phyloP scores from a whole-genome alignment of 2,113 vertebrate species.

The Hippotragus niger region DNA sequence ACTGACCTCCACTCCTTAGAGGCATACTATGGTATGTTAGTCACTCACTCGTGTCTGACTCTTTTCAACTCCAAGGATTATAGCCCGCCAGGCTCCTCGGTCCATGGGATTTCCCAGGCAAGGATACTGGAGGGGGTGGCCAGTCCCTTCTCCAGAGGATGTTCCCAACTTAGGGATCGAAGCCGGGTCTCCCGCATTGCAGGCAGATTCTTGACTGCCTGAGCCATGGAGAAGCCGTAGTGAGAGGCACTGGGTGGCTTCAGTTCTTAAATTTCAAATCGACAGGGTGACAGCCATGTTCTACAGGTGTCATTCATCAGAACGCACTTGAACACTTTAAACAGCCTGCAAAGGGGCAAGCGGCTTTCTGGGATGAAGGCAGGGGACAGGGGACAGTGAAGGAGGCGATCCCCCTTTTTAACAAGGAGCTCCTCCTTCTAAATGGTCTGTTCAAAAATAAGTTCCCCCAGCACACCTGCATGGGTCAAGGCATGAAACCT shows the following conservation, averaged over 20 bases:
- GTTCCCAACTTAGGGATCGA: not conserved
- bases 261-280: not conserved
- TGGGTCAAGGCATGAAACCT: accelerated
- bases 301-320: no score
- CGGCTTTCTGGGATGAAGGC: not conserved
- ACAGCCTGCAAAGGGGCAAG: not conserved
- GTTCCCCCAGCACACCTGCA: not conserved
- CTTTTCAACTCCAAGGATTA: not conserved
- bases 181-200: not conserved
- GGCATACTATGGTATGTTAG: not conserved
- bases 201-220: not conserved
- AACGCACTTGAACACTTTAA: accelerated
- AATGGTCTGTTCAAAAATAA: not conserved
- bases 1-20: accelerated
- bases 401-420: not conserved
- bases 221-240: not conserved
- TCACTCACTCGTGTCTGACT: not conserved
- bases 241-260: not conserved
- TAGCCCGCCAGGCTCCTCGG: not conserved
- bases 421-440: not conserved
- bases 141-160: not conserved
- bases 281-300: accelerated
- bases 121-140: not conserved
- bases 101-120: not conserved
- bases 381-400: accelerated